Evolutionary conservation across 2,113 vertebrate species (phyloP).

Genomic region (Ornithorhynchus anatinus): DNA sequence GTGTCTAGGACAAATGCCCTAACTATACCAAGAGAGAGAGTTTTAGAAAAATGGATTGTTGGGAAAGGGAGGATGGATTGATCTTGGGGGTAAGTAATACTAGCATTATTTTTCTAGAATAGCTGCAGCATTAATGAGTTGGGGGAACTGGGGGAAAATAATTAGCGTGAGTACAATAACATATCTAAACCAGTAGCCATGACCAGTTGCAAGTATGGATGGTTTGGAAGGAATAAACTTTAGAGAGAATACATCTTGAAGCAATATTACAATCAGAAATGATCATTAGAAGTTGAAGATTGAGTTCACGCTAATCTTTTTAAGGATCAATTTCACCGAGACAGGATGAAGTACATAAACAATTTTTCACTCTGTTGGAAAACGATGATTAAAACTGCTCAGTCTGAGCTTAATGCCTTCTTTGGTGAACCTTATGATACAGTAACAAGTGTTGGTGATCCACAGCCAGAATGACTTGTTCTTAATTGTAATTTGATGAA

Average conservation of each 20-base stretch:
- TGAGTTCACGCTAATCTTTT: neutral
- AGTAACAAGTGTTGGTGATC: neutral
- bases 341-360: neutral
- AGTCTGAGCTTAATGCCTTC: neutral
- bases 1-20: no score
- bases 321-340: constrained; percentile 3
- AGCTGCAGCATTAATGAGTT: no score
- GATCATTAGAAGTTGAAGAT: neutral
- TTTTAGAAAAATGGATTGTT: no score
- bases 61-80: no score
- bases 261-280: neutral
- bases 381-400: neutral
- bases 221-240: neutral
- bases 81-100: no score
- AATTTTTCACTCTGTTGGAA: constrained; percentile 9
- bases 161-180: no score
- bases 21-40: no score
- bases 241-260: neutral
- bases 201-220: no score
- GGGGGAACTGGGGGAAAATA: no score
- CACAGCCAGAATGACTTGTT: neutral
- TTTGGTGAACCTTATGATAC: neutral
- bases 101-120: no score
- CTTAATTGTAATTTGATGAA: constrained; percentile 10
- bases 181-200: no score